Base-by-base conservation (phyloP, 2,888 invertebrate species). In the Drosophila neonasuta region DNA sequence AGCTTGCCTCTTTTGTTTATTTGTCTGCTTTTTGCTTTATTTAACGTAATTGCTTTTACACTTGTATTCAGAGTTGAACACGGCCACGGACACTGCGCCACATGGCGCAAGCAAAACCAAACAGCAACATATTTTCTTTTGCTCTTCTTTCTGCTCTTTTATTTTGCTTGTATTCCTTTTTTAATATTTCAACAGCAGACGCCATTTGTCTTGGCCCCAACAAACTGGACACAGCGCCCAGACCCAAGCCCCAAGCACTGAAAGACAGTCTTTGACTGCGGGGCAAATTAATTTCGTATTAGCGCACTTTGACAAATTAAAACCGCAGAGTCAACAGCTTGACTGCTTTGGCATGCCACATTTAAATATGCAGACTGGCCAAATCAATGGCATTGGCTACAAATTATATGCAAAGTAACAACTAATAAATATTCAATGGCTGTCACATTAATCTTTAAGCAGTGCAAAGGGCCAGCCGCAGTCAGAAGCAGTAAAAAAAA, bases 401-500 rank as follows among this genome's bases (percentile, higher is more conserved):
- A 82, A 82, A 87, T 82, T 83, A 82, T 87, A 82, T 82, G 81
- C 81, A 82, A 82, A 82, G 81, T 74, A 82, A 87, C 81, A 82
- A 86, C 81, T 82, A 82, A 82, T 82, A 82, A 82, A 82, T 82
- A 82, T 82, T 82, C 88, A 82, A 82, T 82, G 88, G 63, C 85
- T 86, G 81, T 82, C 81, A 88, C 81, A 82, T 82, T 87, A 82
- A 82, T 82, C 81, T 87, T 82, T 82, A 84, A 82, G 74, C 84
- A 80, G 84, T 80, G 78, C 80, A 65, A 71, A 68, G 66, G 67
- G 77, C 24, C 24, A 6, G 24, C 24, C 6, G 24, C 24, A 24
- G 34, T 2, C 29, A 20, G 49, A 45, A 45, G 57, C 69, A 72
- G 68, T 80, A 78, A 86, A 20, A 20, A 55, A 32, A 63, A 63